These are phyloP conservation scores for Onychomys arenicola DNA, from an alignment of 2,797 vertebrate species.

Conservation along the genomic window DNA sequence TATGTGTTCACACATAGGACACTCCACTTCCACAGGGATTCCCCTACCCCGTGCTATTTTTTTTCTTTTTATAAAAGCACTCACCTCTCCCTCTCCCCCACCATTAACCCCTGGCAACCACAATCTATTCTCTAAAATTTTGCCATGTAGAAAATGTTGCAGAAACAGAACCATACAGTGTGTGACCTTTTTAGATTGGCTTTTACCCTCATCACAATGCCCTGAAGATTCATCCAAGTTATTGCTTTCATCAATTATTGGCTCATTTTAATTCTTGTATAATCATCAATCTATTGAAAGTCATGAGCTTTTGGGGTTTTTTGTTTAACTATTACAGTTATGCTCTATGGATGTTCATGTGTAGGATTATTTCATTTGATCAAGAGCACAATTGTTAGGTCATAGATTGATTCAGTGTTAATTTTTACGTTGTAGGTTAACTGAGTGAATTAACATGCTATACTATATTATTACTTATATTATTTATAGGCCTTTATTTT, in stretches of 20 bases:
- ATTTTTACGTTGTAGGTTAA: background rate
- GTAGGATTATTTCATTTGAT: background rate
- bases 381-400: background rate
- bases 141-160: slow-evolving; percentile 32
- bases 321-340: slow-evolving; percentile 16
- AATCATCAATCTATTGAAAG: background rate
- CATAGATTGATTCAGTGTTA: background rate
- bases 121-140: background rate
- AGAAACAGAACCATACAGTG: background rate
- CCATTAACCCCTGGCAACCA: background rate
- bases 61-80: background rate
- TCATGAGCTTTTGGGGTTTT: background rate
- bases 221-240: background rate
- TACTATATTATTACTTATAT: background rate
- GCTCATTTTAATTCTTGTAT: slow-evolving; percentile 5
- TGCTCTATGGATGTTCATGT: background rate
- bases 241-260: background rate
- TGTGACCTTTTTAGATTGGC: background rate
- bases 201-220: background rate
- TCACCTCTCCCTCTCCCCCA: background rate
- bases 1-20: background rate
- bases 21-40: background rate
- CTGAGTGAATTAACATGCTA: background rate
- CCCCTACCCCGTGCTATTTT: background rate
- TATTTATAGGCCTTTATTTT: background rate